These are phyloP conservation scores for Rhagoletis zephyria DNA, from an alignment of 1,140 invertebrate genomes.

Conservation along the genomic window DNA sequence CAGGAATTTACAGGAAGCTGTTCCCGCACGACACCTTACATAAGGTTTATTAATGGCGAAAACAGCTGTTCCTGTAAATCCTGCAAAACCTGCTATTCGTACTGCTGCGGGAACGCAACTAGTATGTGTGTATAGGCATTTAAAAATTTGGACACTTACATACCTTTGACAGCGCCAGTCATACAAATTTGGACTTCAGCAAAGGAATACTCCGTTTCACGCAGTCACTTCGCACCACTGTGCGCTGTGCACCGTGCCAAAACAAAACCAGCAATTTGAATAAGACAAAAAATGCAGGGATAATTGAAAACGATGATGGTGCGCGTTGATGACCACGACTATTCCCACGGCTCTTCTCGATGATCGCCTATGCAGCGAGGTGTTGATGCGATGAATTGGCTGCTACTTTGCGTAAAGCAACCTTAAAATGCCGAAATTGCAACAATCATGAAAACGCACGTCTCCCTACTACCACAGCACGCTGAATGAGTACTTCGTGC, in stretches of 20 bases:
- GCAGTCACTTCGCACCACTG: neutral
- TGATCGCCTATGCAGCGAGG: slow-evolving; percentile 3
- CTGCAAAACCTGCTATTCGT: too few species aligned
- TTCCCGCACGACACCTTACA: too few species aligned
- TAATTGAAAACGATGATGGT: neutral
- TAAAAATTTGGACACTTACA: neutral
- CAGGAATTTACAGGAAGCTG: too few species aligned
- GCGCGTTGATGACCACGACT: neutral
- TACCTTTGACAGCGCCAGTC: slow-evolving; percentile 33
- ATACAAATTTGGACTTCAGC: slow-evolving; percentile 12
- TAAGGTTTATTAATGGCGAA: too few species aligned
- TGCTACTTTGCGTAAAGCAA: slow-evolving; percentile 13
- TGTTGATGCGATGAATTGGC: neutral
- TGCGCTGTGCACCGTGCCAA: slow-evolving; percentile 19
- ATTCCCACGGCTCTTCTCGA: neutral
- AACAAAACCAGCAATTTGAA: neutral
- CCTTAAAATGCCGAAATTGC: neutral
- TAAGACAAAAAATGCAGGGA: slow-evolving; percentile 19
- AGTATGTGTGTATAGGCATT: too few species aligned
- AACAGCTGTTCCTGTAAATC: too few species aligned
- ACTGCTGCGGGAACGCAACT: too few species aligned
- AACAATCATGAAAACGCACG: neutral
- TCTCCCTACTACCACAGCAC: neutral
- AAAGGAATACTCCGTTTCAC: neutral
- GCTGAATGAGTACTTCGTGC: neutral